A percentile compares a stretch with the other conserved stretches of the same genome.
Evolutionary conservation across 1,140 invertebrate genomes (phyloP).

Genomic region (Saccostrea cuccullata): DNA sequence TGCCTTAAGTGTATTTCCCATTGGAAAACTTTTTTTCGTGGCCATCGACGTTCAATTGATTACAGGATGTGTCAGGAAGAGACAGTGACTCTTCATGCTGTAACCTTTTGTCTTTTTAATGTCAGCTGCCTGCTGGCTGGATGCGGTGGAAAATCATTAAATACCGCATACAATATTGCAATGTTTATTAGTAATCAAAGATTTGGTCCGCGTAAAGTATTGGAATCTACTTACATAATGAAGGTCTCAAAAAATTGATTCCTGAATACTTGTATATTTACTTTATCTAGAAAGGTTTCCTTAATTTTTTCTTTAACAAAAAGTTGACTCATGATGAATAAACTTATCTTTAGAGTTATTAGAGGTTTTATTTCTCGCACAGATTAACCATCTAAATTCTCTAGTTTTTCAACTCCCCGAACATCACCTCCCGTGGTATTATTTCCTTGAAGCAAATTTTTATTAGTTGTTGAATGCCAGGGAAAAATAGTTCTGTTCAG

Average conservation of each 20-base stretch:
- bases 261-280: too few species aligned
- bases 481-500: background rate
- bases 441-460: background rate
- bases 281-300: too few species aligned
- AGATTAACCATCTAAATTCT: background rate
- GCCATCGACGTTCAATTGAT: slow-evolving; percentile 12
- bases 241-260: too few species aligned
- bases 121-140: background rate
- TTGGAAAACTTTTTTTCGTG: background rate
- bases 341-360: background rate
- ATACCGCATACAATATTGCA: background rate
- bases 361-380: background rate
- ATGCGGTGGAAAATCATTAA: background rate
- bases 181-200: background rate
- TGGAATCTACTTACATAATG: too few species aligned
- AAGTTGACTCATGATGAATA: background rate
- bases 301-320: too few species aligned
- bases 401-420: background rate
- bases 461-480: slow-evolving; percentile 21
- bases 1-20: slow-evolving; percentile 16
- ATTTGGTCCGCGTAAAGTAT: too few species aligned
- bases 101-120: slow-evolving; percentile 29
- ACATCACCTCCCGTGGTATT: background rate
- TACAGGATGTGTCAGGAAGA: background rate
- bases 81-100: background rate